Evolutionary conservation across 2,113 vertebrate genomes (phyloP).

Genomic region (Sinocyclocheilus rhinocerous): DNA sequence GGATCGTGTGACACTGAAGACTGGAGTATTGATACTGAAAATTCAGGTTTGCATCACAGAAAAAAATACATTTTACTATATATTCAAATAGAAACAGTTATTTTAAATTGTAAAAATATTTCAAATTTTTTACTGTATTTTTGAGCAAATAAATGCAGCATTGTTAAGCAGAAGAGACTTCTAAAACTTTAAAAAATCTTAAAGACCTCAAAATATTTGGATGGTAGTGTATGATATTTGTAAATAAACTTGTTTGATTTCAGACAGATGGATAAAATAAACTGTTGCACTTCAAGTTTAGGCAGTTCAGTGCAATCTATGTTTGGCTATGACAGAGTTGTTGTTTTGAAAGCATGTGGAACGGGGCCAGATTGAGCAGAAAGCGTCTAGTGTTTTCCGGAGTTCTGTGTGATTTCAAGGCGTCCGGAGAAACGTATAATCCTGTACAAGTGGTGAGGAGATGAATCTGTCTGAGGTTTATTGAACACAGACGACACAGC

Average conservation of each 20-base stretch:
- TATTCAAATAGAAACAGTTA: no score
- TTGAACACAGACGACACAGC: constrained; percentile 9
- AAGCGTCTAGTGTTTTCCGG: background rate
- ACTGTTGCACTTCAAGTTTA: background rate
- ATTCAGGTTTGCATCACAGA: background rate
- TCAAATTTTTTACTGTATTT: background rate
- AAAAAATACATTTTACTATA: background rate
- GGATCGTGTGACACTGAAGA: background rate
- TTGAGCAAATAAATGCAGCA: background rate
- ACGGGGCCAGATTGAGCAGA: background rate
- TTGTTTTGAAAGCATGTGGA: background rate
- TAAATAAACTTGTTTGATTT: background rate
- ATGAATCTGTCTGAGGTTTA: constrained; percentile 10
- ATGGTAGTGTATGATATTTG: background rate
- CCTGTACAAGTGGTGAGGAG: background rate
- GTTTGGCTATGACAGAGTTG: background rate
- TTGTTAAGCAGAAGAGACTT: background rate
- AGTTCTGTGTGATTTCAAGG: background rate
- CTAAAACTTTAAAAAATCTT: no score
- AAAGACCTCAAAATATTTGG: no score
- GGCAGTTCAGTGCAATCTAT: no score
- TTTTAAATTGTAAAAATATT: background rate
- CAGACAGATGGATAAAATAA: background rate
- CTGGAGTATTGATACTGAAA: background rate
- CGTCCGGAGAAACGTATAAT: background rate